Evolutionary conservation across 2,888 invertebrate species (phyloP).

Genomic region (Chironomus riparius): DNA sequence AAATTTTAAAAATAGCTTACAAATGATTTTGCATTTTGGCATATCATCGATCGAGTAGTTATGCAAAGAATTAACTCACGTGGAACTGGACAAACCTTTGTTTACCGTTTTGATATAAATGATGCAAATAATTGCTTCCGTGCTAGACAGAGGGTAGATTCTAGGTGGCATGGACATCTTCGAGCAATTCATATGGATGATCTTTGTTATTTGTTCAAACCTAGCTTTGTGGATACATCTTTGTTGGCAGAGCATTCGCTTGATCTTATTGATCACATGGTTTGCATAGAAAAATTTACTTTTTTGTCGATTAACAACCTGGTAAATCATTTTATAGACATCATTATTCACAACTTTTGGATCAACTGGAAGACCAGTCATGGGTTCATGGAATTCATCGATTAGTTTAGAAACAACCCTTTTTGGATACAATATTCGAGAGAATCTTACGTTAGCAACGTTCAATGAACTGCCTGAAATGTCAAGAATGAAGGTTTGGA

Average conservation of each 20-base stretch:
- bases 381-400: neutral
- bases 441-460: neutral
- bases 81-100: neutral
- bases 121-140: neutral
- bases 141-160: neutral
- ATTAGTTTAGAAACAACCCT: neutral
- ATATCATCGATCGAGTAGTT: neutral
- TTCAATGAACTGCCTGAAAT: neutral
- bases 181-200: neutral
- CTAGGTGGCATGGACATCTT: neutral
- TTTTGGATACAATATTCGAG: neutral
- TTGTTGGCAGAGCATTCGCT: no score
- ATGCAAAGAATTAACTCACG: neutral
- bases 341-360: neutral
- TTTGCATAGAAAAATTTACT: neutral
- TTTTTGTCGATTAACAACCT: neutral
- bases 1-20: neutral
- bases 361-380: neutral
- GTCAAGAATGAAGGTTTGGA: neutral
- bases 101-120: neutral
- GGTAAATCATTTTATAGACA: neutral
- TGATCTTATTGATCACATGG: neutral
- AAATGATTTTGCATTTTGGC: neutral
- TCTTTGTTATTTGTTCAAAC: neutral
- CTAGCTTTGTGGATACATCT: neutral